phyloP scores from a whole-genome alignment of 2,888 invertebrate genomes.

The Halictus ligatus region DNA sequence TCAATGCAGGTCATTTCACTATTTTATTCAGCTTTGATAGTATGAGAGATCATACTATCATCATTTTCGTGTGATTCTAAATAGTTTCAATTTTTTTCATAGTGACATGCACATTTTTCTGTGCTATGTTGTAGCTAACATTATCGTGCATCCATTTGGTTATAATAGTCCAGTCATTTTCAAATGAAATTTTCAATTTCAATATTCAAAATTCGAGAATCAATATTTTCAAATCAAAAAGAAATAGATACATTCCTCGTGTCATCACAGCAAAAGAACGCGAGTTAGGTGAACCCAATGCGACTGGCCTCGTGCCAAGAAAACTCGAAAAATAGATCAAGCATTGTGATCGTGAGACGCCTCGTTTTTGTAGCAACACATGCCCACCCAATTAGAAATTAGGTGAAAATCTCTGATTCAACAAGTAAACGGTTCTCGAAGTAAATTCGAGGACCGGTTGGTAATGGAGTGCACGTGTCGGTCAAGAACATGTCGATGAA shows the following conservation, averaged over 20 bases:
- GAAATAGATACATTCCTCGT: not conserved
- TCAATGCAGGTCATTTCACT: too few species aligned
- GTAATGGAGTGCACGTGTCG: not conserved
- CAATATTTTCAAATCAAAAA: not conserved
- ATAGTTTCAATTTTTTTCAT: too few species aligned
- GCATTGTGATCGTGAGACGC: not conserved
- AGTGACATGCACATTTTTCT: too few species aligned
- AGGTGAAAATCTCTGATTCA: not conserved
- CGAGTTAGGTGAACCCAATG: not conserved
- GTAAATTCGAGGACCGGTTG: not conserved
- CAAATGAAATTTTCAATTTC: too few species aligned
- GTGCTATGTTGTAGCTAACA: too few species aligned
- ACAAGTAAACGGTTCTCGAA: not conserved
- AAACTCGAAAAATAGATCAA: not conserved
- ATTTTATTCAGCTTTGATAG: too few species aligned
- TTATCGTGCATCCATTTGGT: too few species aligned
- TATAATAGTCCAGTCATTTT: too few species aligned
- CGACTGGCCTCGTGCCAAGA: not conserved
- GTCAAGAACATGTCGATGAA: slow-evolving; percentile 8
- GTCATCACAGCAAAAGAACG: not conserved
- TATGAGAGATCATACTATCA: too few species aligned
- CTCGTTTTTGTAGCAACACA: not conserved
- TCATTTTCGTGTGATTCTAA: too few species aligned
- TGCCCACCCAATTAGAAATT: not conserved
- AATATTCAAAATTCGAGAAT: not conserved